These are phyloP conservation scores for Gnatocerus cornutus DNA, from an alignment of 2,888 invertebrate species.

Conservation along the genomic window DNA sequence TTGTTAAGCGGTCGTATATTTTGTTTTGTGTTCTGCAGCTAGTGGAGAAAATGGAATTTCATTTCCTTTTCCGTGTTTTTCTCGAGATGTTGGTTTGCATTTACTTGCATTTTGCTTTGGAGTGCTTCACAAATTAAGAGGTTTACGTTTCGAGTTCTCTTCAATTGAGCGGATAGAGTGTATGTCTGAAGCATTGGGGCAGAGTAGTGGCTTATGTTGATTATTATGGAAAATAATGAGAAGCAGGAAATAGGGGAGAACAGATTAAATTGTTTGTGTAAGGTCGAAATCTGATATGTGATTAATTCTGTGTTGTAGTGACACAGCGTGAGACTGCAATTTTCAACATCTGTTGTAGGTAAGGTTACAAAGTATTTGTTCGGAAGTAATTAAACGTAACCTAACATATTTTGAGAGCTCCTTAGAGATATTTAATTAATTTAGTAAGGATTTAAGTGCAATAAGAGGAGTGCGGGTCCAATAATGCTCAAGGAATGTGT, in stretches of 20 bases:
- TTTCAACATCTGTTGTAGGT: constrained; percentile 38
- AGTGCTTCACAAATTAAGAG: constrained; percentile 5
- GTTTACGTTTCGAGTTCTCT: neutral
- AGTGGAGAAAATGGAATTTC: constrained; percentile 1
- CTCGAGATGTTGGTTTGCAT: constrained; percentile 3
- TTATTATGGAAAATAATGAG: constrained; percentile 37
- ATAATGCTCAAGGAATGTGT: constrained; percentile 47
- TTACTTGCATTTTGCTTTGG: constrained; percentile 5
- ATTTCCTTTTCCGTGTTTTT: constrained; percentile 15
- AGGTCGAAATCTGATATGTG: constrained; percentile 39
- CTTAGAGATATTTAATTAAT: constrained; percentile 57
- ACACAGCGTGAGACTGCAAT: constrained; percentile 28
- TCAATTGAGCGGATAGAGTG: constrained; percentile 17
- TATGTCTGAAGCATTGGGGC: constrained; percentile 23
- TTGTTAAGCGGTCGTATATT: neutral
- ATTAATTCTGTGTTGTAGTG: constrained; percentile 31
- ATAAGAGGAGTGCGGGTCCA: constrained; percentile 42
- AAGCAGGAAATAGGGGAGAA: constrained; percentile 33
- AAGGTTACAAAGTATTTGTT: constrained; percentile 46
- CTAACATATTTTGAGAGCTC: constrained; percentile 52
- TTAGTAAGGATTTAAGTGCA: constrained; percentile 55
- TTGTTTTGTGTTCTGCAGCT: neutral
- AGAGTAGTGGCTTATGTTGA: constrained; percentile 30
- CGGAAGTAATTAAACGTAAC: constrained; percentile 54
- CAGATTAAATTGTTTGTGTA: constrained; percentile 30